phyloP scores from a whole-genome alignment of 2,888 invertebrate species.

The Blera fallax region DNA sequence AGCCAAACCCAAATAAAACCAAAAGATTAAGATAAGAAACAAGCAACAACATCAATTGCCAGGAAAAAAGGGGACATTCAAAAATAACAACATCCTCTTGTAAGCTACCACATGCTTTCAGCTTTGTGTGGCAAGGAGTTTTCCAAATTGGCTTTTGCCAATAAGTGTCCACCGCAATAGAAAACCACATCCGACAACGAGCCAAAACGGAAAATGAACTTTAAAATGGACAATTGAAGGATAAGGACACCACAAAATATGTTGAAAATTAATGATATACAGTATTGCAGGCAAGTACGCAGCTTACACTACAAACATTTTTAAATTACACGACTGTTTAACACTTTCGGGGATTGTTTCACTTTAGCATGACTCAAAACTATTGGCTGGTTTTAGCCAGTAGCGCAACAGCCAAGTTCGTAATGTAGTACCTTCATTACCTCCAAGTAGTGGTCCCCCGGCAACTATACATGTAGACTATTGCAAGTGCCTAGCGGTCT shows the following conservation, averaged over 20 bases:
- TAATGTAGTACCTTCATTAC: no score
- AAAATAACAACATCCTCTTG: background rate
- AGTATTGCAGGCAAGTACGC: background rate
- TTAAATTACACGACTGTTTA: no score
- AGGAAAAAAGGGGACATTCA: background rate
- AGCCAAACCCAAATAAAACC: constrained; percentile 50
- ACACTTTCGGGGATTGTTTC: no score
- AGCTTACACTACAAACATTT: no score
- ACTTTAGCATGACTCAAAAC: no score
- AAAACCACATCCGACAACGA: constrained; percentile 5
- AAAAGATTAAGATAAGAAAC: constrained; percentile 55
- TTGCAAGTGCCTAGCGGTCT: no score
- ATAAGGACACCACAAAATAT: constrained; percentile 14
- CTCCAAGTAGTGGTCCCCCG: no score
- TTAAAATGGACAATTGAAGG: constrained; percentile 18
- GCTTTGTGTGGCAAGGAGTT: background rate
- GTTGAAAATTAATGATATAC: background rate
- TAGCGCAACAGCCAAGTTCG: no score
- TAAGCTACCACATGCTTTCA: background rate
- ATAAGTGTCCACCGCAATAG: constrained; percentile 3
- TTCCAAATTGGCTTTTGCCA: constrained; percentile 22
- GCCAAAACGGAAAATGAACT: constrained; percentile 15
- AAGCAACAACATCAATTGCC: background rate
- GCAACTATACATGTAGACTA: no score
- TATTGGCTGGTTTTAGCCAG: no score